phyloP scores from a whole-genome alignment of 2,888 invertebrate genomes.

The Phlogophora meticulosa region DNA sequence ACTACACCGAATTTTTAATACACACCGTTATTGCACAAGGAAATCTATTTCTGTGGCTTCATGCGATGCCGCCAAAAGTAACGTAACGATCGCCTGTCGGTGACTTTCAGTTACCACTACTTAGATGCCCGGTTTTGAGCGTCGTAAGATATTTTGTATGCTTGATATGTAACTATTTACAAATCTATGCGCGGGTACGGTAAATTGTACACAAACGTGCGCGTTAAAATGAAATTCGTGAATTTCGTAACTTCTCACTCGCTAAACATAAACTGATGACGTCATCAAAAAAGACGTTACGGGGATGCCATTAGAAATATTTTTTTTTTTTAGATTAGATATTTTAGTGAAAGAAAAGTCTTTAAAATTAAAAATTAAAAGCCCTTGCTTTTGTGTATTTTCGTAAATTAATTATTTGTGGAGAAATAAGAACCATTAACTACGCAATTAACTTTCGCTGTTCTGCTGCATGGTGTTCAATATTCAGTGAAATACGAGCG shows the following conservation, averaged over 20 bases:
- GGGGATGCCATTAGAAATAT: slow-evolving; percentile 42
- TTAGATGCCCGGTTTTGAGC: slow-evolving; percentile 27
- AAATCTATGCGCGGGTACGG: slow-evolving; percentile 66
- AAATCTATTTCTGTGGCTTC: slow-evolving; percentile 89
- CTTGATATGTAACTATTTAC: slow-evolving; percentile 34
- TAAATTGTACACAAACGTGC: slow-evolving; percentile 71
- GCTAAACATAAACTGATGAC: slow-evolving; percentile 89
- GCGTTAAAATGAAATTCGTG: slow-evolving; percentile 72
- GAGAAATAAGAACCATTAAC: background rate
- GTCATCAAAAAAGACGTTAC: slow-evolving; percentile 82
- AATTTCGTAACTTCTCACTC: slow-evolving; percentile 82
- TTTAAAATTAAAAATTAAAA: background rate
- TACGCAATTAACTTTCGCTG: no score
- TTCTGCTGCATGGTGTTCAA: slow-evolving; percentile 5
- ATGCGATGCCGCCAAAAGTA: slow-evolving; percentile 89
- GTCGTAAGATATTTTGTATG: slow-evolving; percentile 23
- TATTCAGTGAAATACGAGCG: background rate
- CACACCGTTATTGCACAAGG: slow-evolving; percentile 84
- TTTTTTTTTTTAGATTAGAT: slow-evolving; percentile 1
- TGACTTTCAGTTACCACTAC: slow-evolving; percentile 65
- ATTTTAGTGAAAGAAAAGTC: background rate
- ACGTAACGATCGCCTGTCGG: slow-evolving; percentile 76
- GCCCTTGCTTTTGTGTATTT: no score
- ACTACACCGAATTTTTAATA: slow-evolving; percentile 71
- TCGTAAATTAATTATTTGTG: background rate